Evolutionary conservation across 2,888 invertebrate species (phyloP), one percentile per base, ranked within the genome.

Genomic region (Plagodis pulveraria): DNA sequence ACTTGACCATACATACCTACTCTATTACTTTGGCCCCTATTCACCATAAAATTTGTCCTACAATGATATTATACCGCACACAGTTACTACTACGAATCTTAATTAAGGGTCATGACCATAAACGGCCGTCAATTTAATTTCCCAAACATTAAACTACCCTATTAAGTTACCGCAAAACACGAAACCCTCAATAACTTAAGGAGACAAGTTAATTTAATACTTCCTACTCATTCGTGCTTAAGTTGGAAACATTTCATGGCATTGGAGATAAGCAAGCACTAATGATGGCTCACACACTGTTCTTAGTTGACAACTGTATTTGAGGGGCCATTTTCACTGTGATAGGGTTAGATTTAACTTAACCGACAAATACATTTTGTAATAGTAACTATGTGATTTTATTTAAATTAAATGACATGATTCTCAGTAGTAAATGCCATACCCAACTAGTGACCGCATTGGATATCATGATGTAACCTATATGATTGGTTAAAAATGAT

Each of bases 261-360:
- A 78, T 78, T 75, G 73, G 77, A 80, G 79, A 80, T 74, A 80
- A 73, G 76, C 77, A 74, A 63, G 64, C 66, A 64, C 80, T 80
- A 77, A 80, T 76, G 81, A 80, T 76, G 72, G 66, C 70, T 1
- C 76, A 73, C 78, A 77, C 71, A 67, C 70, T 65, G 65, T 67
- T 70, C 62, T 56, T 60, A 68, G 65, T 75, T 78, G 78, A 80
- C 78, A 77, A 75, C 71, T 76, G 71, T 76, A 71, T 78, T 66
- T 67, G 52, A 52, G 32, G 43, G 63, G 42, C 52, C 51, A 52
- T 44, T 70, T 50, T 34, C n/a, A 63, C 75, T 73, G n/a, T 35
- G 47, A 34, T 38, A 38, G 6, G 38, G 38, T 38, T 6, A 38
- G 38, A 5, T 38, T 38, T 1, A 38, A 38, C 38, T 38, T 38